Conservation (phyloP, 2,113 vertebrate genomes). For the Alethe castanea region DNA sequence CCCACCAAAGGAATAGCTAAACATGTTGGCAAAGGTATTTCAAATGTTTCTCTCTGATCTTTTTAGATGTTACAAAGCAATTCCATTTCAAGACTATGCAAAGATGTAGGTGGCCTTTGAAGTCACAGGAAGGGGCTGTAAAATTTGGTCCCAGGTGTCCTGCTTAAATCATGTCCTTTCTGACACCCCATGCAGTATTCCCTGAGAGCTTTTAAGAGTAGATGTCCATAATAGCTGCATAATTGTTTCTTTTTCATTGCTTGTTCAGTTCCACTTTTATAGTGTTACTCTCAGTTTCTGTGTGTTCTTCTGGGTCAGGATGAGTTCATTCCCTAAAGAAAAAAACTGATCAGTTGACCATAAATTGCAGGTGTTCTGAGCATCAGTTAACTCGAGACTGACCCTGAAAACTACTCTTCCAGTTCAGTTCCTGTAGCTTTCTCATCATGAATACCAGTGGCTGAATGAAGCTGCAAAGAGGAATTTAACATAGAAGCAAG, state of each 20-base stretch:
- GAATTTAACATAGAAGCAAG: constrained; percentile 28
- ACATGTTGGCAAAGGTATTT: background rate
- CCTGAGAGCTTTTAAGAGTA: background rate
- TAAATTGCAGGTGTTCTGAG: background rate
- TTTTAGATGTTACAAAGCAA: background rate
- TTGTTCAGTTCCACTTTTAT: background rate
- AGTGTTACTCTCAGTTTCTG: background rate
- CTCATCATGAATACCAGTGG: background rate
- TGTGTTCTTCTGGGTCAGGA: background rate
- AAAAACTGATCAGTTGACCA: background rate
- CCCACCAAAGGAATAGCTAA: background rate
- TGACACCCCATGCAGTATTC: background rate
- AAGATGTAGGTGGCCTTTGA: background rate
- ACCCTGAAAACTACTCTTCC: background rate
- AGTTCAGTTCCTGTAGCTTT: constrained; percentile 12
- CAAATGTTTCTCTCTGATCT: background rate
- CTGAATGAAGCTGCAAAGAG: background rate
- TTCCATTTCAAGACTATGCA: background rate
- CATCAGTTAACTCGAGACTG: background rate
- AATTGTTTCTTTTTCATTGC: background rate
- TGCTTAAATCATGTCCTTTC: background rate
- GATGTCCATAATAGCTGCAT: background rate
- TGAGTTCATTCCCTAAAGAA: background rate
- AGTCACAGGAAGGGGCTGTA: background rate
- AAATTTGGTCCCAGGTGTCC: background rate